These are phyloP conservation scores for Mustelus asterias DNA, from an alignment of 2,113 vertebrate genomes.

Conservation along the genomic window DNA sequence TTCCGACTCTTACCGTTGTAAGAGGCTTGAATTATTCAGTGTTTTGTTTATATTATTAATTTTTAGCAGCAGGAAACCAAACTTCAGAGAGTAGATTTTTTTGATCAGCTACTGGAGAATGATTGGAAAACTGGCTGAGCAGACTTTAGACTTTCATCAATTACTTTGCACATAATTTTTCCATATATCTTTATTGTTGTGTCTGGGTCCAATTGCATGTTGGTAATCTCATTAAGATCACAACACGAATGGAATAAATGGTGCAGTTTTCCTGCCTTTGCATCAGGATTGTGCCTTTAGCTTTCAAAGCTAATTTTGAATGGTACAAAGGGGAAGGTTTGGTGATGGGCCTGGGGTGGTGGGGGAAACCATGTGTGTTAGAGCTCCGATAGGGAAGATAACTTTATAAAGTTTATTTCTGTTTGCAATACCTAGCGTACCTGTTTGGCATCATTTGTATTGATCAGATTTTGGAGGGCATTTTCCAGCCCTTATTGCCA, in stretches of 20 bases:
- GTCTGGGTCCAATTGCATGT: neutral
- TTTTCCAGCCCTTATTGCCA: too few species aligned
- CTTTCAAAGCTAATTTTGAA: neutral
- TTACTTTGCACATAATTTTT: neutral
- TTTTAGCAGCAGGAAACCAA: neutral
- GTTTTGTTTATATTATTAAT: neutral
- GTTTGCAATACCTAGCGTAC: neutral
- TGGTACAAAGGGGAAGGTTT: neutral
- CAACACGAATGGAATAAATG: neutral
- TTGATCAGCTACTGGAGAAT: neutral
- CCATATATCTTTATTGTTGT: neutral
- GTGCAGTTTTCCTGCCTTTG: neutral
- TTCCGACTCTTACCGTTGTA: neutral
- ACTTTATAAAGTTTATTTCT: neutral
- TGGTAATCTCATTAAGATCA: neutral
- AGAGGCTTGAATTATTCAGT: neutral
- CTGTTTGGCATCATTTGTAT: neutral
- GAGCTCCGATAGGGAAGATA: neutral
- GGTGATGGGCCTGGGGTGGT: too few species aligned
- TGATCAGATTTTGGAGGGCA: neutral
- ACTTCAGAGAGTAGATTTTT: neutral
- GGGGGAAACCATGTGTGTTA: neutral
- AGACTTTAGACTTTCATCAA: too few species aligned
- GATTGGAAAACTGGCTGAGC: neutral
- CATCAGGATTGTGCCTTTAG: neutral